Percentiles rank a stretch among this genome's conserved stretches.
Conservation (phyloP, 2,797 vertebrate species). For the Labeo calbasu region DNA sequence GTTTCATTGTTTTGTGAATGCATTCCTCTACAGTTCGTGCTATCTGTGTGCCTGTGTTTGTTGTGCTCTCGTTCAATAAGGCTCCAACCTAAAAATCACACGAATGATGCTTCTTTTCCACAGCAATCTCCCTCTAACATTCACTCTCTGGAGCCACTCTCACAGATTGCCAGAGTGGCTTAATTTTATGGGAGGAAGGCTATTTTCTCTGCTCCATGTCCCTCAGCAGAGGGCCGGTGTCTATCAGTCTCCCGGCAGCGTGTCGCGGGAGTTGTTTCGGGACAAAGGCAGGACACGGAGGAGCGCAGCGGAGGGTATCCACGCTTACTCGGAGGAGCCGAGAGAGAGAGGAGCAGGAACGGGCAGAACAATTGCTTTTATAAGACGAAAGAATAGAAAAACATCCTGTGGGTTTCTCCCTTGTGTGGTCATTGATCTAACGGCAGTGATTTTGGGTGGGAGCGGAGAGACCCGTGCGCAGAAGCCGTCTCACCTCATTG, state of each 20-base stretch:
- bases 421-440: slow-evolving; percentile 71
- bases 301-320: slow-evolving; percentile 21
- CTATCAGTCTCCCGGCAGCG: slow-evolving; percentile 34
- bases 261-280: slow-evolving; percentile 43
- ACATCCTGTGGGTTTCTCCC: slow-evolving; percentile 60
- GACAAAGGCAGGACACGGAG: slow-evolving; percentile 34
- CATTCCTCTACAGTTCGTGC: background rate
- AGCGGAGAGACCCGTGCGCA: slow-evolving; percentile 49
- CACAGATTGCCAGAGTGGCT: slow-evolving; percentile 36
- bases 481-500: slow-evolving; percentile 58
- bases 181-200: slow-evolving; percentile 41
- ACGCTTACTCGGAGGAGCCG: slow-evolving; percentile 3
- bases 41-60: background rate
- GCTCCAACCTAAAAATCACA: background rate
- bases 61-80: background rate
- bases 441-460: slow-evolving; percentile 68
- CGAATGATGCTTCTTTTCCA: background rate
- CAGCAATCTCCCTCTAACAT: slow-evolving; percentile 26
- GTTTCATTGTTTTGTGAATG: background rate
- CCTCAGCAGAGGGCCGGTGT: slow-evolving; percentile 38
- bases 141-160: background rate
- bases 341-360: slow-evolving; percentile 52
- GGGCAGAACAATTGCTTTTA: slow-evolving; percentile 60
- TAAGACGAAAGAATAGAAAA: slow-evolving; percentile 46
- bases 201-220: slow-evolving; percentile 43